phyloP scores from a whole-genome alignment of 2,113 vertebrate species.

The Hepsetus odoe region DNA sequence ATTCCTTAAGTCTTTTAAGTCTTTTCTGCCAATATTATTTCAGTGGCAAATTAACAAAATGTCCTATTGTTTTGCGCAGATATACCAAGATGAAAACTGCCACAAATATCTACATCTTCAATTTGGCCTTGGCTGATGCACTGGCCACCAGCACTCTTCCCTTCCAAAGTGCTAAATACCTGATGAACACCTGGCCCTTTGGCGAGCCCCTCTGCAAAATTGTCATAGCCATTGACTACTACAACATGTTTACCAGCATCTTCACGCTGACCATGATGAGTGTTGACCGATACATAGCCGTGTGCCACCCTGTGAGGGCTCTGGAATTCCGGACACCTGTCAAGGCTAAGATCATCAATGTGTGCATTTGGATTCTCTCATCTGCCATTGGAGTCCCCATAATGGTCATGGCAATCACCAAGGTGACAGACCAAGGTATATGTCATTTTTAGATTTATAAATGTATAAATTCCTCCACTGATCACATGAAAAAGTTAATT shows the following conservation, averaged over 20 bases:
- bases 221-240: constrained; percentile 94
- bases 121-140: constrained; percentile 88
- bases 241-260: constrained; percentile 98
- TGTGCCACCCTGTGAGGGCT: constrained; percentile 91
- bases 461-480: no score
- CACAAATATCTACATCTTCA: constrained; percentile 98
- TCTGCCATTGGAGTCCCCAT: constrained; percentile 91
- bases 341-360: constrained; percentile 94
- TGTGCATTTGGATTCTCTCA: constrained; percentile 93
- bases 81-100: constrained; percentile 98
- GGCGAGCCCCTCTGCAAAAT: constrained; percentile 90
- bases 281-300: constrained; percentile 91
- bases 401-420: constrained; percentile 92
- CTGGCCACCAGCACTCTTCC: constrained; percentile 93
- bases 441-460: no score
- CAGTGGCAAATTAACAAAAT: background rate
- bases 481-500: no score
- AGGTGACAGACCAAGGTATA: constrained; percentile 76
- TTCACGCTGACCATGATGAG: constrained; percentile 99
- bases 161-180: constrained; percentile 94
- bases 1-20: no score
- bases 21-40: background rate
- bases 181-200: constrained; percentile 94
- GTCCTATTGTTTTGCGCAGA: constrained; percentile 67
- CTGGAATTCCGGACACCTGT: constrained; percentile 88